Evolutionary conservation across 2,797 vertebrate species (phyloP).

Genomic region (Channa striata): DNA sequence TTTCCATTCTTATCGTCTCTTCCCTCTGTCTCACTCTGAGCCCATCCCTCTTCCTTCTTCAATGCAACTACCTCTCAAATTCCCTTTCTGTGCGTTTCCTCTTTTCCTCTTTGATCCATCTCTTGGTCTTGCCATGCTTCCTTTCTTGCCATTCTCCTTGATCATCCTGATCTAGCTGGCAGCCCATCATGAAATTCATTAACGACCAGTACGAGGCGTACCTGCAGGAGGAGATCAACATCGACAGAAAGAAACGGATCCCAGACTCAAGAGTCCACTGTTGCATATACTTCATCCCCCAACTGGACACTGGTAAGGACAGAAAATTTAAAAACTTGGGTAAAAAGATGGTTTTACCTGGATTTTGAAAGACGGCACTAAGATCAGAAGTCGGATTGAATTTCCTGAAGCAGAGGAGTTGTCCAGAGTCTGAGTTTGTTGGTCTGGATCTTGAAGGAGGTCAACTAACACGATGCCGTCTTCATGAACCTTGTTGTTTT

Average conservation of each 20-base stretch:
- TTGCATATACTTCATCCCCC: slow-evolving; percentile 99
- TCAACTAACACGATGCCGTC: not conserved
- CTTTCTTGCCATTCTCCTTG: not conserved
- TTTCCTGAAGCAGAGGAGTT: no score
- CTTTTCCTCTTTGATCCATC: not conserved
- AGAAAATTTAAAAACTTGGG: not conserved
- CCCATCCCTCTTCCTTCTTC: not conserved
- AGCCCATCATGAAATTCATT: slow-evolving; percentile 99
- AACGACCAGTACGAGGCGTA: slow-evolving; percentile 98
- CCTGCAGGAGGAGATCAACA: slow-evolving; percentile 96
- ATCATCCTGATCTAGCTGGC: slow-evolving; percentile 87
- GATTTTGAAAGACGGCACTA: no score
- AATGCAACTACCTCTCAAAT: not conserved
- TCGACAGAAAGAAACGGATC: slow-evolving; percentile 96
- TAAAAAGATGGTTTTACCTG: no score
- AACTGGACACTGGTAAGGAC: slow-evolving; percentile 94
- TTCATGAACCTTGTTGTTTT: not conserved
- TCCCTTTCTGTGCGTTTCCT: not conserved
- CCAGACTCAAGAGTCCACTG: slow-evolving; percentile 96
- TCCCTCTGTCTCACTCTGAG: not conserved
- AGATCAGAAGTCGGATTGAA: no score
- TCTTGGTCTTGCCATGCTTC: not conserved
- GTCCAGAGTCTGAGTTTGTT: not conserved
- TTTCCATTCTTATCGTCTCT: slow-evolving; percentile 21
- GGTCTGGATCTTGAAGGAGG: not conserved